Base-by-base conservation (phyloP, 2,113 vertebrate species). In the Python bivittatus region DNA sequence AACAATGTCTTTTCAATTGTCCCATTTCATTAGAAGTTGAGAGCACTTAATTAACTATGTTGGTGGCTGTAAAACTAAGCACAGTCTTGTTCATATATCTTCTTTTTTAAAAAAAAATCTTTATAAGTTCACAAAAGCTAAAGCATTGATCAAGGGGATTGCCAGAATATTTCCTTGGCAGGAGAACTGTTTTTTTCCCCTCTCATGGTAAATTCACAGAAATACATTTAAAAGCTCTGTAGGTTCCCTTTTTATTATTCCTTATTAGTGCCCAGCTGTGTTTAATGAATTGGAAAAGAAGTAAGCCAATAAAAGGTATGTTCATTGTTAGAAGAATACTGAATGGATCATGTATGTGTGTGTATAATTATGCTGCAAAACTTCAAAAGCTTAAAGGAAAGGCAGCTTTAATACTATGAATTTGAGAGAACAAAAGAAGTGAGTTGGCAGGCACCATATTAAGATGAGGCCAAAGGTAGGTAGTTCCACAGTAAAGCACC, bases 241-340 rank as follows among this genome's bases (percentile, higher is more conserved):
- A 86, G 64, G 84, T 94, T 96, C 91, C 93, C 90, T 91, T 94
- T 96, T 94, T 94, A 25, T 58, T 84, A 60, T 84, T 95, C 84
- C 94, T 95, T 96, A 83, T 95, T 94, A 94, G 94, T 94, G 86
- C 94, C 95, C 95, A 96, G 95, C 95, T 97, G 96, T 95, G 92
- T 95, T 96, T 96, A 96, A 97, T 96, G 95, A 96, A 93, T 88
- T 95, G 88, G 91, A 95, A 96, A 95, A 96, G 93, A 96, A 97
- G 96, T 93, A 95, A 94, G 93, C 96, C 96, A 96, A 95, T 96
- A 96, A 96, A 96, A 96, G 95, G 92, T 95, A 83, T 92, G 96
- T 95, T 96, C 7, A 0, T 93, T 91, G 95, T 95, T 97, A 96
- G 87, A 64, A 91, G 87, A 95, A 95, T 97, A 96, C 94, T 94